phyloP scores from a whole-genome alignment of 1,140 invertebrate species.

The Drosophila sproati region DNA sequence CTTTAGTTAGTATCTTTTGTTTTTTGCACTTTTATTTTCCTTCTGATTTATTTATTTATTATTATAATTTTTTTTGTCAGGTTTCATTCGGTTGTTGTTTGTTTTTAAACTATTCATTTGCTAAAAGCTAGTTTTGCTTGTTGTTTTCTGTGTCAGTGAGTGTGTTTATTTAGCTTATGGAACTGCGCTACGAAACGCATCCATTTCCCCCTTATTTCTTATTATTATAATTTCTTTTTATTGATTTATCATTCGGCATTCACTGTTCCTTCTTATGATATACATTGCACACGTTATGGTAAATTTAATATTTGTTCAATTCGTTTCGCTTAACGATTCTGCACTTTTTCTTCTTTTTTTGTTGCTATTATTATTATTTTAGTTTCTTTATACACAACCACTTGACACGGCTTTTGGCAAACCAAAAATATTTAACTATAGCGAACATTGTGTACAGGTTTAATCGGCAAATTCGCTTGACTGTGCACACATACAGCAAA shows the following conservation, averaged over 20 bases:
- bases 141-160: slow-evolving; percentile 35
- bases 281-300: slow-evolving; percentile 34
- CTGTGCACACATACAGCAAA: neutral
- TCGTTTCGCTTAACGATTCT: slow-evolving; percentile 10
- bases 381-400: slow-evolving; percentile 65
- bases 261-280: slow-evolving; percentile 38
- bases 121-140: slow-evolving; percentile 63
- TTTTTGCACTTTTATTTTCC: slow-evolving; percentile 22
- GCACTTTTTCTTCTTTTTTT: slow-evolving; percentile 5
- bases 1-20: slow-evolving; percentile 43
- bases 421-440: slow-evolving; percentile 39
- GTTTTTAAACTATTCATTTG: slow-evolving; percentile 52
- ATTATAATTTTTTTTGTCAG: too few species aligned
- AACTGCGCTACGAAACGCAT: slow-evolving; percentile 21
- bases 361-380: slow-evolving; percentile 17
- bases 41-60: too few species aligned
- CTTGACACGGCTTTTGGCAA: slow-evolving; percentile 67
- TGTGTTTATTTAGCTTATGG: slow-evolving; percentile 22
- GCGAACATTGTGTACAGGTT: slow-evolving; percentile 5
- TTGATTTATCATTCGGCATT: slow-evolving; percentile 22
- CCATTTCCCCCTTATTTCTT: slow-evolving; percentile 4
- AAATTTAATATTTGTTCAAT: slow-evolving; percentile 27
- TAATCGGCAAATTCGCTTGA: slow-evolving; percentile 2
- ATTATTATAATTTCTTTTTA: slow-evolving; percentile 8
- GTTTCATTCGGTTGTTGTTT: slow-evolving; percentile 16